These are phyloP conservation scores for Diabrotica undecimpunctata DNA, from an alignment of 1,140 invertebrate genomes.

Conservation along the genomic window DNA sequence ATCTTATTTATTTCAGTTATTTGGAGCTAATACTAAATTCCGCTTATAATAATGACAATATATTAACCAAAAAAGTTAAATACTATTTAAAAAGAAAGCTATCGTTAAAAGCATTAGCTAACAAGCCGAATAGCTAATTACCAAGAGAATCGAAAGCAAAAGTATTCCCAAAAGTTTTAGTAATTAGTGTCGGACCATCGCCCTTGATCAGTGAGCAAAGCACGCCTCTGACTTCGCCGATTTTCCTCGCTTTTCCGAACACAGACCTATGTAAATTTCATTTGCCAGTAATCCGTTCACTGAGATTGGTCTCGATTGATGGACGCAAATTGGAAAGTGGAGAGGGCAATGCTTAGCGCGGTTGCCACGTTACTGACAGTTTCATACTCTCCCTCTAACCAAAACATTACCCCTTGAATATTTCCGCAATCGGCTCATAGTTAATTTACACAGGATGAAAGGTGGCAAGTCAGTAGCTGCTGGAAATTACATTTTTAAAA, in stretches of 20 bases:
- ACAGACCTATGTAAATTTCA: conserved; percentile 59
- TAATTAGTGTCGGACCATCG: too few relatives aligned
- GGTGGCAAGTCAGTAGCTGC: too few relatives aligned
- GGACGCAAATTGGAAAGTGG: conserved; percentile 60
- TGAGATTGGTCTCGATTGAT: conserved; percentile 61
- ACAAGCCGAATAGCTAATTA: too few relatives aligned
- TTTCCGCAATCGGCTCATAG: not conserved
- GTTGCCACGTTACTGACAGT: conserved; percentile 22
- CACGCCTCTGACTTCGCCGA: conserved; percentile 13
- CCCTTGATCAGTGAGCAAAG: conserved; percentile 11
- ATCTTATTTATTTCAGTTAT: too few relatives aligned
- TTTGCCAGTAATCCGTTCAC: conserved; percentile 60
- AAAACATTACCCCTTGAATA: not conserved
- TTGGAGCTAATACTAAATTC: too few relatives aligned
- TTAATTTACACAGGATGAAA: not conserved
- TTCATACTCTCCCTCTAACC: not conserved
- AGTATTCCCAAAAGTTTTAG: too few relatives aligned
- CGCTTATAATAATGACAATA: too few relatives aligned
- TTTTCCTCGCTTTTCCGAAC: conserved; percentile 22
- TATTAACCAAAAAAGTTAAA: too few relatives aligned
- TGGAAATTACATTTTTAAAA: too few relatives aligned
- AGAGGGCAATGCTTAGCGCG: conserved; percentile 31
- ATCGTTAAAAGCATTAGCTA: too few relatives aligned
- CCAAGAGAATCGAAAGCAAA: too few relatives aligned
- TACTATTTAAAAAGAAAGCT: too few relatives aligned